phyloP scores from a whole-genome alignment of 2,797 vertebrate genomes.

The Peromyscus nudipes region DNA sequence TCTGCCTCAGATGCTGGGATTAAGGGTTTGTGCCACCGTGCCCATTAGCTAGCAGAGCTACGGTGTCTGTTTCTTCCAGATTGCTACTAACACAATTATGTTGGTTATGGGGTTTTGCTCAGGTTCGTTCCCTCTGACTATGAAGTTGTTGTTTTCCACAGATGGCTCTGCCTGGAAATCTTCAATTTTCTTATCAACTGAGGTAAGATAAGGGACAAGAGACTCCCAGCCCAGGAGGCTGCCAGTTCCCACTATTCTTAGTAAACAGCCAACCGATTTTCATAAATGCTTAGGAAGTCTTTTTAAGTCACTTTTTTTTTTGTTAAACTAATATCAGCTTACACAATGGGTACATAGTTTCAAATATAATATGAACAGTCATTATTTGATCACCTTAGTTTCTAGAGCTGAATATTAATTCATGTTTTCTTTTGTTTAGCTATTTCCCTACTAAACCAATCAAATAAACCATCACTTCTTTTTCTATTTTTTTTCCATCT shows the following conservation, averaged over 20 bases:
- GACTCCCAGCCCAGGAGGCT: neutral
- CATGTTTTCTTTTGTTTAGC: constrained; percentile 23
- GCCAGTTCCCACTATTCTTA: neutral
- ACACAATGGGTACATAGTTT: neutral
- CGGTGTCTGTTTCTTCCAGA: constrained; percentile 26
- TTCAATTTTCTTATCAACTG: neutral
- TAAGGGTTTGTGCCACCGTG: neutral
- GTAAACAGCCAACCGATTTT: neutral
- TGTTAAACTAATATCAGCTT: constrained; percentile 6
- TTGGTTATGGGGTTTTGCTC: neutral
- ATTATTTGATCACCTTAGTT: neutral
- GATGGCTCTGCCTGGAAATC: neutral
- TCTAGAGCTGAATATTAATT: neutral
- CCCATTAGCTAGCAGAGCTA: neutral
- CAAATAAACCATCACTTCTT: neutral
- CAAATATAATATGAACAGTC: neutral
- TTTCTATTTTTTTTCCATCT: neutral
- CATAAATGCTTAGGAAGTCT: neutral
- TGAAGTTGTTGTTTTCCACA: neutral
- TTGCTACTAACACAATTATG: neutral
- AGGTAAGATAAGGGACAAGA: neutral
- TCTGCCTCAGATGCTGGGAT: neutral
- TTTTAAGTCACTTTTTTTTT: neutral
- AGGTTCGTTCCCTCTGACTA: neutral
- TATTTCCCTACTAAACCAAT: neutral